Base-by-base conservation (phyloP, 2,797 vertebrate genomes). In the Semaprochilodus insignis region DNA sequence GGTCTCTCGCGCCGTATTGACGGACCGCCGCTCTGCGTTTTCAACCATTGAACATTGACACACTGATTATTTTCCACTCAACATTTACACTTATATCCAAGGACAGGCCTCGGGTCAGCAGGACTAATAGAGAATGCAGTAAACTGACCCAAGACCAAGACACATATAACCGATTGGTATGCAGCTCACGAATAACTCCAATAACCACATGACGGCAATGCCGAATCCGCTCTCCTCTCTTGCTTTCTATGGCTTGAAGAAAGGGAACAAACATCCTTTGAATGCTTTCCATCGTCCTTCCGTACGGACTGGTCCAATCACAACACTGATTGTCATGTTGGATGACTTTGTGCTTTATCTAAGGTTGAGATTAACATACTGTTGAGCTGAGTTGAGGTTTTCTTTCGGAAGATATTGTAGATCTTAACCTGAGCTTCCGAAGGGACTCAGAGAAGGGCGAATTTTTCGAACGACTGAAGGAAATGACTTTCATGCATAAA, bases 401-500 rank as follows among this genome's bases (percentile, higher is more conserved):
- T 88, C 73, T 34, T 55, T 48, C 48, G 69, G 21, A 17, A 72
- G n/a, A 21, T 6, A 55, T 21, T 36, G 25, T 74, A 51, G 94
- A 90, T 34, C 17, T 34, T 88, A 91, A 92, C 87, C 84, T 91
- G 91, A 94, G 91, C 51, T 55, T 91, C 86, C 93, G 31, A 80
- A 40, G 92, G 92, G 93, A 92, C 81, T 81, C 78, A 86, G 91
- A 92, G 92, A 92, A 74, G 57, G 73, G 77, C 70, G 65, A 48
- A 73, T 87, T 86, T 87, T 91, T 95, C 93, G 90, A 90, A 93
- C 91, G 92, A 95, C 88, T 91, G 85, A 91, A 93, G 89, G 88
- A 95, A 91, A 91, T 91, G 82, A 74, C 62, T 62, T 85, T 84
- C 96, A 96, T 97, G 96, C 96, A 96, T 83, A 90, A 88, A 92